Base-by-base conservation (phyloP, 1,140 invertebrate genomes). In the Drosophila bifasciata region DNA sequence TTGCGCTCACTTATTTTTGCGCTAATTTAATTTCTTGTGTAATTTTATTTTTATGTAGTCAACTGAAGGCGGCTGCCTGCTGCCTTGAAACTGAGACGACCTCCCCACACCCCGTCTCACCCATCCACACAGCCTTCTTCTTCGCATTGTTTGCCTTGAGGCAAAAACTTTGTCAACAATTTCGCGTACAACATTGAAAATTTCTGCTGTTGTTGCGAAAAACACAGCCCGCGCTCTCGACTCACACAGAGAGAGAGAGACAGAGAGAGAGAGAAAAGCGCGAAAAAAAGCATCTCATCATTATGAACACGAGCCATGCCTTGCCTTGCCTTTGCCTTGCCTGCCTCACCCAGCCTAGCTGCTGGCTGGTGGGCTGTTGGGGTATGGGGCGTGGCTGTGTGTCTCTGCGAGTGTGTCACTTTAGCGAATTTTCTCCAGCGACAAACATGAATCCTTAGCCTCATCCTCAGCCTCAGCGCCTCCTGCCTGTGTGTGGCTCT, bases 1-100 rank as follows among this genome's bases (percentile, higher is more conserved):
- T 72, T n/a, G n/a, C n/a, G 77, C 76, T 51, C 77, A 81, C 77
- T 77, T 86, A 80, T 81, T 85, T 86, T 85, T 86, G 77, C 81
- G 81, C 81, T 86, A 88, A 86, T 86, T 86, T 86, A 74, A 86
- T 86, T 86, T 81, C 83, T 88, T 81, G 78, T 88, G 81, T 88
- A 86, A 86, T 86, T 86, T 81, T 76, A 81, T 86, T 86, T 86
- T 86, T 86, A 85, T 85, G 81, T 85, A 74, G 80, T 73, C 81
- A 67, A 71, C 77, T 69, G 69, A 69, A 71, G 70, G 70, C 57
- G 64, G 59, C 46, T n/a, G 15, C 72, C 46, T n/a, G 15, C 72
- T 85, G 83, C 81, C 81, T 86, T 88, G 81, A 88, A 86, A 88
- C 77, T 88, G 81, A 86, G 73, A 74, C 59, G 46, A 21, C 16